Evolutionary conservation across 2,888 invertebrate species (phyloP), one percentile per base, ranked within the genome.

Genomic region (Hydraecia micacea): DNA sequence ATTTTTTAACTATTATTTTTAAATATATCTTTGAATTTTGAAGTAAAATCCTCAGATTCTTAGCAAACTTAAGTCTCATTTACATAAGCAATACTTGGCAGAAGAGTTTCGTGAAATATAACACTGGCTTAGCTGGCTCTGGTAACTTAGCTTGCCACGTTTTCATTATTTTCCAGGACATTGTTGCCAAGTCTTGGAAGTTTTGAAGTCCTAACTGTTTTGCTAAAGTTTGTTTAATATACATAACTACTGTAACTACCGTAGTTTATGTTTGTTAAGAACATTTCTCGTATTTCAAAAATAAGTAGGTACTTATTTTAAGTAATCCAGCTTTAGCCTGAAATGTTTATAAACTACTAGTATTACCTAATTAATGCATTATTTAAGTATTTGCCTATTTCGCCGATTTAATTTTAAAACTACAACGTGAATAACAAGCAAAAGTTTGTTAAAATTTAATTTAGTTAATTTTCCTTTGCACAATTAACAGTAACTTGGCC

Each of bases 401-500:
- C 18, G 15, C 1, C n/a, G 5, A 71, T 60, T 65, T 25, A 25
- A 63, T 42, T 42, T 8, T 9, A 25, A 36, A 28, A 42, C n/a
- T 46, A 11, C 21, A 46, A 68, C 73, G 28, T 39, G 69, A 70
- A 74, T 62, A 69, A 62, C 42, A 36, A 58, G 21, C n/a, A 74
- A 25, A 77, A 58, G 32, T 77, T 69, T 73, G 25, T 63, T 73
- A 2, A 39, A 79, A 69, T 60, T 75, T 46, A 46, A 4, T 66
- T 81, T 77, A 55, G 58, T 79, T 78, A 69, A 72, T 84, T 69
- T 75, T 67, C 32, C 58, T 75, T 77, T 39, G 60, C 49, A 69
- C 42, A 78, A 63, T 63, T 80, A 77, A 75, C 81, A 81, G 70
- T 80, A 75, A 80, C 55, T 80, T 80, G 80, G 66, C 75, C 75